Base-by-base conservation (phyloP, 2,888 invertebrate genomes). In the Lasioglossum morio region DNA sequence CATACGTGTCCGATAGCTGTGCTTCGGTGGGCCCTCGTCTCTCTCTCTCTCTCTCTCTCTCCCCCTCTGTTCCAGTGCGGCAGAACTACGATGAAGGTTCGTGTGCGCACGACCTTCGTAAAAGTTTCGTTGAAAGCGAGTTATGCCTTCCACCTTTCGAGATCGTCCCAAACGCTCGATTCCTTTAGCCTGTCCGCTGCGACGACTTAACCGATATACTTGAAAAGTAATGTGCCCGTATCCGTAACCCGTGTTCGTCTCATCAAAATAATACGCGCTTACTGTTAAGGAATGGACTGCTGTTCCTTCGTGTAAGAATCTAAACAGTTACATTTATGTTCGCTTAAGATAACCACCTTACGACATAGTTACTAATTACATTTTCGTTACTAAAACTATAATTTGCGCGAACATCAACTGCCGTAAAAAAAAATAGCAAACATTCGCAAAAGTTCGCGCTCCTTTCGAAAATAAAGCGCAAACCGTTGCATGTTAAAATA, bases 1-100 rank as follows among this genome's bases (percentile, higher is more conserved):
- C 75, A 76, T 83, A 75, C 72, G 46, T 4, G 60, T n/a, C 48
- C 81, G 74, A 37, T 37, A 40, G 37, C 69, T 69, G 30, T 63
- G 27, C 16, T 30, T 63, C 27, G 66, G 30, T 16, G 63, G 63
- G 63, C 30, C 63, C 16, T 63, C 30, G 34, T 60, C 27, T 34
- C 34, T 19, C 63, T 19, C 30, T 19, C 30, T 7, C 5, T 19
- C 5, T 66, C 7, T 30, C 16, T 66, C 30, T 19, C 34, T 34
- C 19, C 30, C 12, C 7, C 63, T 60, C 60, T 60, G 14, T 27
- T 60, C 37, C 10, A 53, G 14, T 10, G n/a, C 14, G 48, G 37
- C 8, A 14, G 37, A 19, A 10, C 66, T 66, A 4, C 16, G 34
- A 66, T 19, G 8, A 66, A 66, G 69, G 37, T 69, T 34, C 69